A percentile compares a stretch with the other conserved stretches of the same genome.
These are phyloP conservation scores for Hephaestus fuliginosus DNA, from an alignment of 2,797 vertebrate genomes.

Conservation along the genomic window DNA sequence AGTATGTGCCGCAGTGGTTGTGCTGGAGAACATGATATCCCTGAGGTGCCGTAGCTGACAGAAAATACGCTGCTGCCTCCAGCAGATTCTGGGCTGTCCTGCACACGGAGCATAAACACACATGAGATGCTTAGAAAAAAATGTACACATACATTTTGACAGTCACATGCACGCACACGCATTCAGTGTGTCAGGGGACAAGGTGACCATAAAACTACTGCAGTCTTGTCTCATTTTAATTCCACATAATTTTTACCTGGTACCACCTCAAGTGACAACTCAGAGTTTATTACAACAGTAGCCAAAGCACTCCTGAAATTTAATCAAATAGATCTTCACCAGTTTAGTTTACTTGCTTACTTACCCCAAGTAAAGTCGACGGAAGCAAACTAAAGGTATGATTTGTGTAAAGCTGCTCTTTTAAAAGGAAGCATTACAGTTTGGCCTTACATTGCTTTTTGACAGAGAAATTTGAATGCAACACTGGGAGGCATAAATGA, in stretches of 20 bases:
- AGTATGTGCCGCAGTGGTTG: constrained; percentile 59
- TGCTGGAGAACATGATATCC: constrained; percentile 59
- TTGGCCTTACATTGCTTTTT: neutral
- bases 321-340: constrained; percentile 6
- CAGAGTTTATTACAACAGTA: constrained; percentile 20
- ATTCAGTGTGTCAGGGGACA: neutral
- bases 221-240: neutral
- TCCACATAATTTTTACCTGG: constrained; percentile 15
- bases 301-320: neutral
- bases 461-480: constrained; percentile 5
- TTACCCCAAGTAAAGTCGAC: neutral
- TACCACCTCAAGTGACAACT: constrained; percentile 9
- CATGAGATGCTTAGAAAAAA: neutral
- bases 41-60: constrained; percentile 52
- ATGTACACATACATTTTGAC: neutral
- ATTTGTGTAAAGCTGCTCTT: neutral
- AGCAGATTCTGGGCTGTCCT: constrained; percentile 50
- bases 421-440: constrained; percentile 1
- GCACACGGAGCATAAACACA: neutral
- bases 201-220: neutral
- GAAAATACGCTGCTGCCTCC: constrained; percentile 55
- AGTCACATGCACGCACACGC: neutral
- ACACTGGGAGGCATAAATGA: constrained; percentile 3
- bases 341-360: neutral
- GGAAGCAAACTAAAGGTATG: neutral